Evolutionary conservation across 2,888 invertebrate species (phyloP), one percentile per base, ranked within the genome.

Genomic region (Caenorhabditis sp.): DNA sequence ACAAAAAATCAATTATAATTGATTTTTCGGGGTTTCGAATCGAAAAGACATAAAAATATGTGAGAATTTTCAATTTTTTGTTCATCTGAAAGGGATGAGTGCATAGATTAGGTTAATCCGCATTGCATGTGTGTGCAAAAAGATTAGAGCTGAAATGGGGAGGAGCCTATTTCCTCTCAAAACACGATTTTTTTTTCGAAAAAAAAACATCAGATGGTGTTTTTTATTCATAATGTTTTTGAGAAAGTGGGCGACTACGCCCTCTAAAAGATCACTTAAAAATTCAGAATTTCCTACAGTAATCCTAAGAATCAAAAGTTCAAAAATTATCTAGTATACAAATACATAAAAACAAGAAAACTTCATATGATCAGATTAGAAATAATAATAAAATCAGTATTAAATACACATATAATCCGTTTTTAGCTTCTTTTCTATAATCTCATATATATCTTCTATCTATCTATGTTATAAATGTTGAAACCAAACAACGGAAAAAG

Each of bases 361-460:
- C 4, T 31, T 43, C 14, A 43, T 43, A 43, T 8, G 36, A 36
- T 43, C 17, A 43, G 43, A 43, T 43, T 43, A 10, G 3, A 43
- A 31, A 31, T 31, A 10, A 31, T 7, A 31, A 31, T 7, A 31
- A 31, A 31, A 31, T 31, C 31, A 31, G 3, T 7, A 43, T 43
- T 43, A 43, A 43, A 43, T 43, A 43, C 43, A 43, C 43, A 43
- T 43, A 43, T 43, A 43, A 43, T 43, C 43, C 43, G 43, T 43
- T 43, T 43, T 43, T 10, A 36, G 43, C 43, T 43, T 43, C 7
- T 43, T 43, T 43, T 14, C 43, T 43, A 43, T 43, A 43, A 43
- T 43, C 31, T 31, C 31, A 31, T 31, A n/a, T n/a, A n/a, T n/a
- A n/a, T n/a, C n/a, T n/a, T 14, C 43, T 43, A 43, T 43, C 43